phyloP scores from a whole-genome alignment of 2,797 vertebrate genomes.

The Propithecus deckenii region DNA sequence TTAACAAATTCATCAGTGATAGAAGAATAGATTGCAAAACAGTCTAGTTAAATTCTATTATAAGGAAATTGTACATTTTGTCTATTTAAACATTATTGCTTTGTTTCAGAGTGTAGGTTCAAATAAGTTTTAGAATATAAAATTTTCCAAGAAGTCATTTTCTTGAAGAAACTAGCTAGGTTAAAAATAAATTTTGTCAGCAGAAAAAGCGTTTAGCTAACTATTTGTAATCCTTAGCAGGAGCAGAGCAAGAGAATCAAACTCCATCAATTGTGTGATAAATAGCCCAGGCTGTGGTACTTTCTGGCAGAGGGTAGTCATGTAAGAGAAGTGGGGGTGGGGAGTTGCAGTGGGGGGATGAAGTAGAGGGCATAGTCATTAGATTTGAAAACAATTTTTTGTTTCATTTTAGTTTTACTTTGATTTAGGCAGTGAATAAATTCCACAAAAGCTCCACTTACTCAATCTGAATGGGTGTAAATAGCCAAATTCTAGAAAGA shows the following conservation, averaged over 20 bases:
- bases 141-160: conserved; percentile 62
- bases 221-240: conserved; percentile 52
- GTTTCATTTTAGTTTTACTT: conserved; percentile 24
- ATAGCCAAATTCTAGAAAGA: background rate
- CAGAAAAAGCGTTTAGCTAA: conserved; percentile 68
- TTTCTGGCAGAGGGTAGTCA: background rate
- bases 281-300: background rate
- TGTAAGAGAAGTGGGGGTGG: background rate
- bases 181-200: conserved; percentile 74
- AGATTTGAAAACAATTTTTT: background rate
- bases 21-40: conserved; percentile 31
- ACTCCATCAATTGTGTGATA: conserved; percentile 61
- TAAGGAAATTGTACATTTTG: conserved; percentile 41
- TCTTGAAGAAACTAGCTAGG: conserved; percentile 49
- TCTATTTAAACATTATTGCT: conserved; percentile 55
- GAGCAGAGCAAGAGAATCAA: conserved; percentile 43
- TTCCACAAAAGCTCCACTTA: background rate
- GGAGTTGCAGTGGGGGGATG: background rate
- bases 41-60: conserved; percentile 56
- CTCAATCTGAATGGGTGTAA: background rate
- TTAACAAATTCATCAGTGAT: conserved; percentile 55
- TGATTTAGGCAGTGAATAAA: conserved; percentile 37
- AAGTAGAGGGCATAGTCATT: background rate
- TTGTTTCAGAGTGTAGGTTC: conserved; percentile 50
- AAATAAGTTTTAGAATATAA: conserved; percentile 56